Conservation (phyloP, 2,888 invertebrate genomes). For the Pheosia gnoma region DNA sequence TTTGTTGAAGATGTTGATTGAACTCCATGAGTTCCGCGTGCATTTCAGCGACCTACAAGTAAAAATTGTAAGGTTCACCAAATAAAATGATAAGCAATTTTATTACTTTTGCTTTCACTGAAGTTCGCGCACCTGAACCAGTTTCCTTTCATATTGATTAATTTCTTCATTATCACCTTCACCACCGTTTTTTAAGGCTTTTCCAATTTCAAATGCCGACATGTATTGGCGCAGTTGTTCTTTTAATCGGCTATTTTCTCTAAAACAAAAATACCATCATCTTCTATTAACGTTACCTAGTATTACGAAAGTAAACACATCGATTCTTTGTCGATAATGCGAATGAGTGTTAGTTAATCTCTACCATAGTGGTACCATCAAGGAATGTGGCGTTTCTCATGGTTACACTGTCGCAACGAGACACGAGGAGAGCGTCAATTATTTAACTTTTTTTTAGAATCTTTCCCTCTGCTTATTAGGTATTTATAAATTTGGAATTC, state of each 20-base stretch:
- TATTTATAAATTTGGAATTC: no score
- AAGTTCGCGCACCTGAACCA: conserved; percentile 87
- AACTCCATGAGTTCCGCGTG: conserved; percentile 97
- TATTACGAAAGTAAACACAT: no score
- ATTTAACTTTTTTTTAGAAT: no score
- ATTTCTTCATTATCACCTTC: conserved; percentile 86
- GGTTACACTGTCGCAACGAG: no score
- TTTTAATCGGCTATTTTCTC: conserved; percentile 93
- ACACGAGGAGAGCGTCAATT: no score
- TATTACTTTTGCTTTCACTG: neutral
- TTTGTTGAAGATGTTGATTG: conserved; percentile 91
- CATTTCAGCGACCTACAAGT: conserved; percentile 93
- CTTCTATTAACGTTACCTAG: no score
- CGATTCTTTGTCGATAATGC: no score
- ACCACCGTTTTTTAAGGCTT: conserved; percentile 87
- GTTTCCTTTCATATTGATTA: conserved; percentile 91
- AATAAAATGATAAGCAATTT: neutral
- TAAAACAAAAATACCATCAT: conserved; percentile 51
- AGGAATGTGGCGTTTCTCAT: no score
- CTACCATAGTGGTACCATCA: no score
- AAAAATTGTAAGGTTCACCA: neutral
- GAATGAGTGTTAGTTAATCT: no score
- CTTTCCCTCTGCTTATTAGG: no score
- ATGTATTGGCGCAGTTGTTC: conserved; percentile 94
- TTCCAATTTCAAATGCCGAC: conserved; percentile 94